Base-by-base conservation (phyloP, 2,888 invertebrate species). In the Agrotis clavis region DNA sequence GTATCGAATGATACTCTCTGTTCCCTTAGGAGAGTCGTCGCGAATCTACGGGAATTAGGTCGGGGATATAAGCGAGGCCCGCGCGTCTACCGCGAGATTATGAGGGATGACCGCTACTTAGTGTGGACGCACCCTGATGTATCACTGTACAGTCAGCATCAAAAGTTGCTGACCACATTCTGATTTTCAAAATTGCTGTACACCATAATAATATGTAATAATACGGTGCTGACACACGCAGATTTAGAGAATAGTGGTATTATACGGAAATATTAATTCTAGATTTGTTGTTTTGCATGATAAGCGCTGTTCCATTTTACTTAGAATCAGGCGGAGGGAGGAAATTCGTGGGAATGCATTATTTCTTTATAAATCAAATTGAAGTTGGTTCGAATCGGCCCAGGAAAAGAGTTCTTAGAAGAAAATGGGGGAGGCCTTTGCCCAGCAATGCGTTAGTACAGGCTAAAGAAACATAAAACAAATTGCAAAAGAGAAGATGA, bases 21-120 rank as follows among this genome's bases (percentile, higher is more conserved):
- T 56, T 53, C 56, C 19, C 56, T 68, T 77, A 25, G 30, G 47
- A 57, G 48, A 59, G 19, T 53, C 11, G n/a, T 64, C 21, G 45
- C 35, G 19, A 67, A 51, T 53, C 50, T 30, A 25, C 41, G 30
- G 54, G 45, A 82, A 80, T 64, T 53, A 67, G 59, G 69, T 59
- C 62, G 69, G 45, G 14, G 60, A 65, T 53, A 53, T 25, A 11
- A 41, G 54, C 30, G 45, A 1, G 21, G 11, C 3, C 71, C 25
- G 25, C 18, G 54, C 41, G n/a, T 30, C 61, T 53, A 47, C 65
- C 65, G 57, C 60, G 25, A 79, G 69, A 73, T 71, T 60, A 72
- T 72, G 74, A 57, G 35, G 76, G 63, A 73, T 71, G 83, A 63
- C 70, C 70, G 21, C 25, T 61, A 63, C 62, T 73, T 64, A 69